Percentiles rank a stretch among this genome's conserved stretches.
Conservation (phyloP, 64 coral and sea anemone genomes). For the Pocillopora verrucosa region DNA sequence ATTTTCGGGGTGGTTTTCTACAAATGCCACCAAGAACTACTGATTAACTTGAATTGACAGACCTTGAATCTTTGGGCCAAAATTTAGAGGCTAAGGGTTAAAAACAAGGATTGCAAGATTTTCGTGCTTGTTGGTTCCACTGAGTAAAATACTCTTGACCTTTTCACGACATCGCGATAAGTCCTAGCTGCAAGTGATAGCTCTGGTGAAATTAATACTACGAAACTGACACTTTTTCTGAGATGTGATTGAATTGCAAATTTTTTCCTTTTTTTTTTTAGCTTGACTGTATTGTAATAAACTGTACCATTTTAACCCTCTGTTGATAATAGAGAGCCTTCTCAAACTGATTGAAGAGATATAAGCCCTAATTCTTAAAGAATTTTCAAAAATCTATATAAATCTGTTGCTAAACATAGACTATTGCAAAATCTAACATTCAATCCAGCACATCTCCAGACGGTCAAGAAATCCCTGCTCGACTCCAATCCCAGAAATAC, state of each 20-base stretch:
- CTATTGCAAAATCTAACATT: neutral
- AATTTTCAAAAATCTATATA: no score
- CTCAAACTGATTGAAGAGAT: no score
- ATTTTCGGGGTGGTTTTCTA: neutral
- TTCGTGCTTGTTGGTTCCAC: slow-evolving; percentile 18
- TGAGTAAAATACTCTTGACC: neutral
- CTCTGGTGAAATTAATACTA: neutral
- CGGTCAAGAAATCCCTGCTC: neutral
- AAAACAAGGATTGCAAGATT: neutral
- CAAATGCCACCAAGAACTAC: neutral
- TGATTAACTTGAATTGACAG: neutral
- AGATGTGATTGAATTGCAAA: neutral
- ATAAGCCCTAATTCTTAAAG: no score
- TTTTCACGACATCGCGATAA: neutral
- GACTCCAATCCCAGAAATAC: neutral
- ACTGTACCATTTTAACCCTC: no score
- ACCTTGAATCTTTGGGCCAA: neutral
- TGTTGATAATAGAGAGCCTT: no score
- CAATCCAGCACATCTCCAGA: neutral
- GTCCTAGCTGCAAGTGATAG: neutral
- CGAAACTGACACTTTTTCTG: neutral
- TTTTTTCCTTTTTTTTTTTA: neutral
- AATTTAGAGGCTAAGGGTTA: neutral
- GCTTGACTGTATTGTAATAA: no score
- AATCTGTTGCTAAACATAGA: no score